phyloP scores from a whole-genome alignment of 1,140 invertebrate species.

The Semibalanus balanoides region DNA sequence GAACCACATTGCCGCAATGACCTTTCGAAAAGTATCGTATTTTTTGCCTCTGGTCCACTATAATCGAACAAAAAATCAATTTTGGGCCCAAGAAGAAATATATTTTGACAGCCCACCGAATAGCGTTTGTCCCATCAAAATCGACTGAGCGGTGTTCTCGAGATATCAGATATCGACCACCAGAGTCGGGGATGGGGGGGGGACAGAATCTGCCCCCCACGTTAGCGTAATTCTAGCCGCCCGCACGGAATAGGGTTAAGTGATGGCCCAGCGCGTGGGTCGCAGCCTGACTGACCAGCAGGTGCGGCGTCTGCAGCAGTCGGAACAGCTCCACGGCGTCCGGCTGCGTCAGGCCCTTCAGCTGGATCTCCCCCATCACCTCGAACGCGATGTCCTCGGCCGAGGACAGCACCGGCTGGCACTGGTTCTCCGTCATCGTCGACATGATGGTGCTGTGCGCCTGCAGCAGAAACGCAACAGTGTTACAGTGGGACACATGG shows the following conservation, averaged over 20 bases:
- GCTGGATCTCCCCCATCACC: conserved; percentile 22
- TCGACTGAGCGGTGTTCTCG: no score
- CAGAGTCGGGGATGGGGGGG: no score
- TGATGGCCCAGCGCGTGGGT: no score
- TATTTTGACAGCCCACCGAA: no score
- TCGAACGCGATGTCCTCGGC: conserved; percentile 22
- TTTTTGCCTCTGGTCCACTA: conserved; percentile 1
- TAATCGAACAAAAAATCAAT: conserved; percentile 8
- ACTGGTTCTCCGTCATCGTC: conserved; percentile 35
- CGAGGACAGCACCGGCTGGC: conserved; percentile 22
- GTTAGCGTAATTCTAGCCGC: no score
- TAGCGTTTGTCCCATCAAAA: no score
- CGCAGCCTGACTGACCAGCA: conserved; percentile 46
- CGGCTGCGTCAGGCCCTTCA: conserved; percentile 18
- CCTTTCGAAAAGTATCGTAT: no score
- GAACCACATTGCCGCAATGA: no score
- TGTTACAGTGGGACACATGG: not conserved
- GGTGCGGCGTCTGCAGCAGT: conserved; percentile 64
- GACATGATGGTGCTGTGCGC: not conserved
- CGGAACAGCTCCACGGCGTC: conserved; percentile 53
- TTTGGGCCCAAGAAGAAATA: no score
- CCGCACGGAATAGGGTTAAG: no score
- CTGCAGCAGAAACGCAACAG: not conserved
- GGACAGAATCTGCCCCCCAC: no score
- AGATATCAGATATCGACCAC: not conserved